These are phyloP conservation scores for Champsocephalus gunnari DNA, from an alignment of 2,797 vertebrate species.

Conservation along the genomic window DNA sequence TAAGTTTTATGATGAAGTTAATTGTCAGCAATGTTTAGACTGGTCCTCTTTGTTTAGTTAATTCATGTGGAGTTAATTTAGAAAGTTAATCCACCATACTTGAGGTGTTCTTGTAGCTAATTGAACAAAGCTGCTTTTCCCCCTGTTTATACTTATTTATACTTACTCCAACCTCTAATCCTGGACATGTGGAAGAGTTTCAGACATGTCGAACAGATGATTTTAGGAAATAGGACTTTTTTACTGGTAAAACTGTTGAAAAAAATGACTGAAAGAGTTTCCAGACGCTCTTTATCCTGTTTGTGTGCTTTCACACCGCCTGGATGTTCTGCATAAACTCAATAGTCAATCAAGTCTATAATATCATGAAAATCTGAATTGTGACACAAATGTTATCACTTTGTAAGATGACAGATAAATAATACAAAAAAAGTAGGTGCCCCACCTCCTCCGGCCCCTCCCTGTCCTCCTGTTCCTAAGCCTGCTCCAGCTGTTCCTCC, in stretches of 20 bases:
- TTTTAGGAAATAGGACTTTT: neutral
- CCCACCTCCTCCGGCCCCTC: conserved; percentile 20
- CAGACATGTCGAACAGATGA: neutral
- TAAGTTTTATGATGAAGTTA: too few species aligned
- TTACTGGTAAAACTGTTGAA: neutral
- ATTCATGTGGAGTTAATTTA: too few species aligned
- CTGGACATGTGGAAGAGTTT: too few species aligned
- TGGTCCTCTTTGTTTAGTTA: too few species aligned
- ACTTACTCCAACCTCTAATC: too few species aligned
- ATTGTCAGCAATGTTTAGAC: too few species aligned
- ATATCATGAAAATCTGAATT: neutral
- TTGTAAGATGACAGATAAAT: neutral
- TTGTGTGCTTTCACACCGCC: conserved; percentile 72
- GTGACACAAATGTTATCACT: neutral
- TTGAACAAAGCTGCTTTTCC: too few species aligned
- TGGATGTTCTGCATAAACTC: conserved; percentile 51
- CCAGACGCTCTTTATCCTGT: conserved; percentile 40
- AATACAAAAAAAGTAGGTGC: too few species aligned
- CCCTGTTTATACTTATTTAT: too few species aligned
- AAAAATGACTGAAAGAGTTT: neutral
- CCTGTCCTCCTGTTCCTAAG: conserved; percentile 30
- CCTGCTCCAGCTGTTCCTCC: conserved; percentile 40
- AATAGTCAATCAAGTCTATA: neutral
- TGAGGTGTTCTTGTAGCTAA: too few species aligned
- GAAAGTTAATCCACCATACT: too few species aligned